phyloP scores from a whole-genome alignment of 2,113 vertebrate genomes.

The Holacanthus passer region DNA sequence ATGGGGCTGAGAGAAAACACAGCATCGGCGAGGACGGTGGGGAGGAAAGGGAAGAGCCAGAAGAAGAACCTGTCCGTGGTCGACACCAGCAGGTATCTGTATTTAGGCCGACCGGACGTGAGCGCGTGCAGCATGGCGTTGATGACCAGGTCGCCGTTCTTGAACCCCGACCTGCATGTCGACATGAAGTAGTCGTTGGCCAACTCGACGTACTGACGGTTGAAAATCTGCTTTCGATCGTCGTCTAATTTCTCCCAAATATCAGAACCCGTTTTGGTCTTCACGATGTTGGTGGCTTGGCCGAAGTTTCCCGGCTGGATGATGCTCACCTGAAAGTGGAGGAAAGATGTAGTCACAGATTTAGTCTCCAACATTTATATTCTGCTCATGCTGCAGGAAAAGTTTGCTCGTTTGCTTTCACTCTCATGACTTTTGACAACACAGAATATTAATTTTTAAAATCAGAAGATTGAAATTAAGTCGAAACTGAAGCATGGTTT shows the following conservation, averaged over 20 bases:
- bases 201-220: slow-evolving; percentile 76
- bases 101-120: slow-evolving; percentile 71
- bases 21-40: slow-evolving; percentile 58
- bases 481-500: too few species aligned
- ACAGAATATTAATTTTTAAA: too few species aligned
- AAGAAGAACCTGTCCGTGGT: slow-evolving; percentile 63
- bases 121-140: slow-evolving; percentile 85
- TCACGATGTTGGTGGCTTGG: slow-evolving; percentile 84
- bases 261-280: slow-evolving; percentile 62
- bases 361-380: too few species aligned
- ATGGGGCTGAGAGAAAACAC: slow-evolving; percentile 72
- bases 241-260: slow-evolving; percentile 83
- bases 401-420: too few species aligned
- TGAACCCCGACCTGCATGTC: slow-evolving; percentile 70
- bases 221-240: slow-evolving; percentile 78
- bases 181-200: slow-evolving; percentile 77
- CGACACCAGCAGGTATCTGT: slow-evolving; percentile 81
- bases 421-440: too few species aligned
- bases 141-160: slow-evolving; percentile 71
- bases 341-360: not conserved
- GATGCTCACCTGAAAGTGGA: slow-evolving; percentile 81
- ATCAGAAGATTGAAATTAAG: too few species aligned
- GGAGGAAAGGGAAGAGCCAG: slow-evolving; percentile 58
- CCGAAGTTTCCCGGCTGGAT: slow-evolving; percentile 88
- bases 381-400: too few species aligned